Evolutionary conservation across 2,113 vertebrate genomes (phyloP), one percentile per base, ranked within the genome.

Genomic region (Ophthalmolycus amberensis): DNA sequence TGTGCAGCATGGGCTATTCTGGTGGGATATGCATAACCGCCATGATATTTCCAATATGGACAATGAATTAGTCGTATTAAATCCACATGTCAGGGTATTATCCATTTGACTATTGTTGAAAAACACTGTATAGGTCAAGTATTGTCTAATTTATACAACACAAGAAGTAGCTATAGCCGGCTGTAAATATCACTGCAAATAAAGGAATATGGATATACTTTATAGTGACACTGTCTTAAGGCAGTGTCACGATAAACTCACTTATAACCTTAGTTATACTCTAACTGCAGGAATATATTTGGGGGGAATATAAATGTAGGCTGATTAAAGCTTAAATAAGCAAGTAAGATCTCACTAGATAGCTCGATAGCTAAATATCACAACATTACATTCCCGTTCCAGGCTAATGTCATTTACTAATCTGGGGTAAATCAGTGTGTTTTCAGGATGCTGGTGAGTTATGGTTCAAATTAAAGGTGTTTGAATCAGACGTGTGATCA

Each of bases 1-100:
- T 86, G 71, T 66, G 73, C 74, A 82, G 74, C 83, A 89, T 54
- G 15, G 69, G 60, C 78, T 88, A 48, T 89, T 86, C 73, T 77
- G 75, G 76, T 81, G 37, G 70, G 56, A 50, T 42, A 73, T 46
- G 46, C 81, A 85, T 63, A 79, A 86, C 82, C 77, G 66, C 86
- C 85, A 77, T 88, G 86, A 80, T 79, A 74, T 77, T 67, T 90
- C 38, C 65, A 52, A 42, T 77, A 29, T 37, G 34, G 71, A 68
- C 32, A 54, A 62, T 56, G 54, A 58, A 62, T 52, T 20, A 37
- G 4, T 63, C 14, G 32, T 5, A 32, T 25, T 40, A 40, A 37
- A 46, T 44, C 5, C n/a, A 64, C 3, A 22, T 25, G 67, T 42
- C 29, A 42, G 15, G 4, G 6, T 34, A 16, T 56, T 22, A 9